These are phyloP conservation scores for Acanthosepion lycidas DNA, from an alignment of 2,888 invertebrate species.

Conservation along the genomic window DNA sequence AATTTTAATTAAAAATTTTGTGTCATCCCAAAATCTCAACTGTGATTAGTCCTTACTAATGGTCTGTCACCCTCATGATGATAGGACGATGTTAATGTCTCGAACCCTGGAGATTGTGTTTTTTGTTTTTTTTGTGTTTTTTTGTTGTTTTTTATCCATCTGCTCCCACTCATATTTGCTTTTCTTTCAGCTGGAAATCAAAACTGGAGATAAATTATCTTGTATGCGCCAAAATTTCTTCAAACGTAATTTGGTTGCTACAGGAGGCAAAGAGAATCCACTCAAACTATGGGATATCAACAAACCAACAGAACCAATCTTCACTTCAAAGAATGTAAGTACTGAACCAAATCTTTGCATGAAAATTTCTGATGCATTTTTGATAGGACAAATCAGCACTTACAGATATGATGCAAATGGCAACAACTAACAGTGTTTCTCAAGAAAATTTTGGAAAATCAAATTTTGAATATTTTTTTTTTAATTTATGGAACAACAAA, in stretches of 20 bases:
- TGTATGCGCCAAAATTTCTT: constrained; percentile 81
- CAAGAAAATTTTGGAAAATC: not conserved
- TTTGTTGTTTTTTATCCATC: not conserved
- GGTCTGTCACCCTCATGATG: no score
- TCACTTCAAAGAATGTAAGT: constrained; percentile 81
- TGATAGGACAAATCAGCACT: not conserved
- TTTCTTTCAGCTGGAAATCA: constrained; percentile 56
- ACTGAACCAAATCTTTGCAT: not conserved
- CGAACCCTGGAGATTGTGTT: no score
- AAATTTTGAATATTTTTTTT: not conserved
- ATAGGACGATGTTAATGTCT: no score
- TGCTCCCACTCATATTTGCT: not conserved
- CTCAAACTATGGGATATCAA: constrained; percentile 86
- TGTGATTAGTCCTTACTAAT: no score
- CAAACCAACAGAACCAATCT: constrained; percentile 75
- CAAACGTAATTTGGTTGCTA: constrained; percentile 82
- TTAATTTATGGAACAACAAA: no score
- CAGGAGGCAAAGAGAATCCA: constrained; percentile 92
- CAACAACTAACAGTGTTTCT: not conserved
- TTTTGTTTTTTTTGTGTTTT: no score
- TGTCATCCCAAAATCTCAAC: no score
- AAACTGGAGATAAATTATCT: constrained; percentile 80
- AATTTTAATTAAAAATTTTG: no score
- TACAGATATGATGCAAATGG: not conserved
- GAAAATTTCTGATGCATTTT: not conserved